phyloP scores from a whole-genome alignment of 2,113 vertebrate species.

The Pelusios castaneus region DNA sequence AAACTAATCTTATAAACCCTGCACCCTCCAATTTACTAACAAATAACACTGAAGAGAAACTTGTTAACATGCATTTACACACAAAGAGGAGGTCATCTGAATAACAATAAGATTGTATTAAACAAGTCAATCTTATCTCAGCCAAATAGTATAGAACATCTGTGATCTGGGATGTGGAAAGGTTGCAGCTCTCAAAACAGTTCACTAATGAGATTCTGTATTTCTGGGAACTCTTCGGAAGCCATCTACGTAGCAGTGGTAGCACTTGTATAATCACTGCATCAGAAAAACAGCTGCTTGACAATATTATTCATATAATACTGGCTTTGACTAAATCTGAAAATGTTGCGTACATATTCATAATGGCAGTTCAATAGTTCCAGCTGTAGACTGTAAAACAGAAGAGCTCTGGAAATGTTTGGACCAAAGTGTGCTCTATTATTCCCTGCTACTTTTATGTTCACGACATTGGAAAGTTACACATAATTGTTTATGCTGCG shows the following conservation, averaged over 20 bases:
- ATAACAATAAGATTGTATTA: neutral
- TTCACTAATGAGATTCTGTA: neutral
- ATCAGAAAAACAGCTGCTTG: neutral
- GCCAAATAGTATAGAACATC: fast-evolving
- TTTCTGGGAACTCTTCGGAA: neutral
- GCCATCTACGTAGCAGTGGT: neutral
- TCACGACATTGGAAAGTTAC: neutral
- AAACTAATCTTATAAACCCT: neutral
- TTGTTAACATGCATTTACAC: neutral
- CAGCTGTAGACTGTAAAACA: neutral
- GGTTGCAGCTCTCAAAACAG: neutral
- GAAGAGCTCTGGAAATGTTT: neutral
- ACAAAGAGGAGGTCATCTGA: neutral
- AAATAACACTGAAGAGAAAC: neutral
- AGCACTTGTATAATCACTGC: neutral
- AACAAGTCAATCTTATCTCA: neutral
- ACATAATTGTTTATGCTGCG: fast-evolving
- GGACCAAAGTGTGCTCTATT: neutral
- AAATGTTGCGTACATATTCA: neutral
- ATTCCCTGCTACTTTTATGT: neutral
- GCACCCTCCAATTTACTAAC: neutral
- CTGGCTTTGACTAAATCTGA: neutral
- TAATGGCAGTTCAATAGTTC: neutral
- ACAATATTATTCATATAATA: neutral
- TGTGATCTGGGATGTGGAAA: neutral